Evolutionary conservation across 2,797 vertebrate species (phyloP).

Genomic region (Rousettus madagascariensis): DNA sequence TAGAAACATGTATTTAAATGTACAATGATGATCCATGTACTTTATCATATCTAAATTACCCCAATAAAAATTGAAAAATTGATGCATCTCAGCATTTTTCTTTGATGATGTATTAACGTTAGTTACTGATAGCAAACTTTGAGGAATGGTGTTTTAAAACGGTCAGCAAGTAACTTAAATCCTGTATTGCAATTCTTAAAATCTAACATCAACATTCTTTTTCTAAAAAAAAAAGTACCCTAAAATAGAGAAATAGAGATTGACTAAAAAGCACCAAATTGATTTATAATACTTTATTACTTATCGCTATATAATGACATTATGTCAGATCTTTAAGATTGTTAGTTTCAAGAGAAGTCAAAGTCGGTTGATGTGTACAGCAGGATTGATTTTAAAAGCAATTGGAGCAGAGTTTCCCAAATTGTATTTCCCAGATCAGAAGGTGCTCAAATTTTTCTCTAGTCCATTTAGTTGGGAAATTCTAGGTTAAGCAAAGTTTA

Average conservation of each 20-base stretch:
- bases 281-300: background rate
- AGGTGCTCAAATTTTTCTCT: conserved; percentile 5
- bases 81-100: background rate
- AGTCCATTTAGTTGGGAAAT: conserved; percentile 45
- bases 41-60: background rate
- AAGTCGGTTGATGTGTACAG: background rate
- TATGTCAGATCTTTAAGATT: background rate
- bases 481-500: conserved; percentile 60
- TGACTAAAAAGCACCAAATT: background rate
- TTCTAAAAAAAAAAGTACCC: background rate
- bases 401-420: background rate
- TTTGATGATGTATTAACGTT: background rate
- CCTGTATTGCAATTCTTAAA: background rate
- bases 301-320: background rate
- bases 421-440: conserved; percentile 18
- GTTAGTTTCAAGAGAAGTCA: background rate
- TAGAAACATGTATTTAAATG: background rate
- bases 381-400: background rate
- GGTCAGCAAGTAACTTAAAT: background rate
- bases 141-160: background rate
- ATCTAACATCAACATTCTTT: background rate
- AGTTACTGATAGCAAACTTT: background rate
- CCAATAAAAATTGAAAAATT: background rate
- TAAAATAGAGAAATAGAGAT: background rate
- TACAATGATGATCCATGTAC: background rate